Conservation (phyloP, 2,113 vertebrate genomes). For the Mus spicilegus region DNA sequence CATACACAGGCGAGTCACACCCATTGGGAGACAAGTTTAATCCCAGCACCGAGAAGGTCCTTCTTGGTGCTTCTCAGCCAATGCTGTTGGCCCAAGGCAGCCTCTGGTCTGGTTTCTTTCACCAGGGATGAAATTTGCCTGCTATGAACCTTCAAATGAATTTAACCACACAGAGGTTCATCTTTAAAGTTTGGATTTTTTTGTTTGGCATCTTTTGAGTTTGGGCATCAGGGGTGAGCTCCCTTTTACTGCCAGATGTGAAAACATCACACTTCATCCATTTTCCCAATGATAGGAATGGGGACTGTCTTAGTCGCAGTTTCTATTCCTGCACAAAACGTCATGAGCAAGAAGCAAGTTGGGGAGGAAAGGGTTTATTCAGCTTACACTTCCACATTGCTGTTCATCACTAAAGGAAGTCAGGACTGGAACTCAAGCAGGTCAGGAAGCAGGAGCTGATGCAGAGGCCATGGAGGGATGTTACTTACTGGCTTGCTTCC, state of each 20-base stretch:
- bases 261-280: background rate
- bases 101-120: background rate
- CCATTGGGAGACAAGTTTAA: background rate
- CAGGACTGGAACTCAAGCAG: too few species aligned
- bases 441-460: too few species aligned
- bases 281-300: background rate
- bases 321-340: too few species aligned
- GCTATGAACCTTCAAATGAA: background rate
- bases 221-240: background rate
- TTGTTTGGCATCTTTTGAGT: background rate
- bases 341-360: too few species aligned
- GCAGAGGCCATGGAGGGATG: too few species aligned
- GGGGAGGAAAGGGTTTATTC: too few species aligned
- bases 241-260: background rate
- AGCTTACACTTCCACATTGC: too few species aligned
- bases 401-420: too few species aligned
- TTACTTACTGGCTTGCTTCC: too few species aligned
- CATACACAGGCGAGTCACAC: background rate
- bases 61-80: background rate
- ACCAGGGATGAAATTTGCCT: background rate
- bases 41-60: background rate
- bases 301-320: background rate
- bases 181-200: background rate
- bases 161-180: background rate
- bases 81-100: background rate